These are phyloP conservation scores for Amphibalanus amphitrite DNA, from an alignment of 1,140 invertebrate genomes.

Conservation along the genomic window DNA sequence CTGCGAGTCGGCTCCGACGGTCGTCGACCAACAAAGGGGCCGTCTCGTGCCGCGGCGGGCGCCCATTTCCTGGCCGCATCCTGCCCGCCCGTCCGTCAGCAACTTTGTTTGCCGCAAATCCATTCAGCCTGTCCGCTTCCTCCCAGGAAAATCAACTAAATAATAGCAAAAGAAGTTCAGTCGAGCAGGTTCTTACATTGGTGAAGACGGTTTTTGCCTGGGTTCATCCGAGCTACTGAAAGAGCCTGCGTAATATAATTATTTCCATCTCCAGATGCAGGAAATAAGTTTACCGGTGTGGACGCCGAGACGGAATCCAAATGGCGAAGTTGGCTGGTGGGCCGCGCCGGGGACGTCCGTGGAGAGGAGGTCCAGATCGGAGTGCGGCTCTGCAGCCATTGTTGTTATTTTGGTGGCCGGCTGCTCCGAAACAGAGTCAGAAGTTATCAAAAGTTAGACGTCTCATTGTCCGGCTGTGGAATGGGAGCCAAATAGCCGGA, in stretches of 20 bases:
- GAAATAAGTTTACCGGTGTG: neutral
- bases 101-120: slow-evolving; percentile 1
- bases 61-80: too few species aligned
- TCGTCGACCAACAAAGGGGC: too few species aligned
- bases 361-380: neutral
- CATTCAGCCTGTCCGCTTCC: neutral
- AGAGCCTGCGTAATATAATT: neutral
- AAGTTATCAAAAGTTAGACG: neutral
- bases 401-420: neutral
- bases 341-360: too few species aligned
- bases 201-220: neutral
- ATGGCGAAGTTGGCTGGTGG: neutral
- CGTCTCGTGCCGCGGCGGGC: too few species aligned
- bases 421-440: neutral
- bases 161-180: neutral
- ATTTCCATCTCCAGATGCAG: neutral
- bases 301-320: neutral
- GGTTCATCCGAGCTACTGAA: neutral
- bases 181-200: neutral
- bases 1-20: too few species aligned
- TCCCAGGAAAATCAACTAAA: neutral
- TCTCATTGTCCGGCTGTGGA: neutral
- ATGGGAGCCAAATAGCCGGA: too few species aligned
- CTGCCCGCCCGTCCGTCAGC: neutral
- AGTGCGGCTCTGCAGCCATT: neutral